These are phyloP conservation scores for Phania funesta DNA, from an alignment of 2,888 invertebrate genomes.

Conservation along the genomic window DNA sequence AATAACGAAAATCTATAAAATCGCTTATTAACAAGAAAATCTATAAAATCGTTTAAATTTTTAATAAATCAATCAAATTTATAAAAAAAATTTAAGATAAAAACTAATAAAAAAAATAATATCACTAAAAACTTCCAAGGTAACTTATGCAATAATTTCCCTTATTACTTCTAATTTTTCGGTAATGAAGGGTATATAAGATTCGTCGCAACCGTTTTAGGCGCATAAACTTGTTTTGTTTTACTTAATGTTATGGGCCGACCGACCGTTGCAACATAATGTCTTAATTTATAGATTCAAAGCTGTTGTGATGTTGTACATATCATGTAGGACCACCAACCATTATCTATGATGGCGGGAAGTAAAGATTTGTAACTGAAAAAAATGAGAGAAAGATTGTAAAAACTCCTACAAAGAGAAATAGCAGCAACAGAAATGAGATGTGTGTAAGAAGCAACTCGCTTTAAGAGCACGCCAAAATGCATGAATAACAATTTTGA, in stretches of 20 bases:
- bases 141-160: too few relatives aligned
- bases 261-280: conserved; percentile 72
- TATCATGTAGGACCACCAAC: conserved; percentile 65
- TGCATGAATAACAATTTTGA: neutral
- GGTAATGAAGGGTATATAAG: neutral
- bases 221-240: neutral
- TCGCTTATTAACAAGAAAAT: too few relatives aligned
- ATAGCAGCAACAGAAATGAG: conserved; percentile 7
- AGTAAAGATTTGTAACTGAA: conserved; percentile 27
- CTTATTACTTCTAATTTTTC: neutral
- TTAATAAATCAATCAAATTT: too few relatives aligned
- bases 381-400: conserved; percentile 14
- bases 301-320: conserved; percentile 63
- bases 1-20: too few relatives aligned
- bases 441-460: neutral
- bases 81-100: too few relatives aligned
- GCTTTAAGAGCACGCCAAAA: neutral
- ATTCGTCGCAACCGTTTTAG: neutral
- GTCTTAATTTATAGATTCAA: conserved; percentile 78
- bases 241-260: conserved; percentile 29
- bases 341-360: conserved; percentile 54
- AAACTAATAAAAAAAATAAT: too few relatives aligned
- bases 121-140: too few relatives aligned
- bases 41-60: too few relatives aligned
- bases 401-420: conserved; percentile 28